Base-by-base conservation (phyloP, 2,797 vertebrate species). In the Paedocypris micromegethes region DNA sequence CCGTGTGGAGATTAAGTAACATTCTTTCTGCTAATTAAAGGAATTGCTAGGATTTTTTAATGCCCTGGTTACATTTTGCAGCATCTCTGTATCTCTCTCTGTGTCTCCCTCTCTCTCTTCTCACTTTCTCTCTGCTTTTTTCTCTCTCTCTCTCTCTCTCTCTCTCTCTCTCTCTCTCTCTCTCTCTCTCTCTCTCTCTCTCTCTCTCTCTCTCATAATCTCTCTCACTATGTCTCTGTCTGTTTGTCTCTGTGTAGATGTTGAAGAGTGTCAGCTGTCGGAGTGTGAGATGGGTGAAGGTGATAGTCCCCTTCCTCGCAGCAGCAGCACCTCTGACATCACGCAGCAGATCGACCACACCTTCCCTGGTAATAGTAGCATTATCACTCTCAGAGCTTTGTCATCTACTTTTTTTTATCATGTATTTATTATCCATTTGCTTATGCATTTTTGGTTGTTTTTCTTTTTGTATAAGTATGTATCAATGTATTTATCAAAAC, bases 281-380 rank as follows among this genome's bases (percentile, higher is more conserved):
- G 95, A 97, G 83, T 89, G 83, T 68, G 73, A 96, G 70, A 62
- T 86, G 52, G 84, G 79, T 52, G 90, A 91, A 3, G 90, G 83
- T 39, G 94, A 93, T 23, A 91, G 88, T 72, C 87, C 88, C 55
- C 88, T 98, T 6, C 86, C 88, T 8, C 92, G 94, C 61, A 97
- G 95, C 77, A 96, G 93, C 83, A 98, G 95, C 84, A 90, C 94
- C 50, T 95, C 97, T 0, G 95, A 98, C 78, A 90, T 99, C 83
- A 83, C 91, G n/a, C 92, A 95, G 66, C 91, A 92, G 1, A 83
- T 89, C 52, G 85, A 89, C 7, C 90, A 93, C 41, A 78, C 86
- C 50, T 84, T 92, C 45, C 92, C 91, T 86, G 94, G 95, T 96
- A 87, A 0, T 39, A 1, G 5, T 5, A 41, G 23, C 23, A 23